Evolutionary conservation across 2,888 invertebrate genomes (phyloP).

Genomic region (Andrena hattorfiana): DNA sequence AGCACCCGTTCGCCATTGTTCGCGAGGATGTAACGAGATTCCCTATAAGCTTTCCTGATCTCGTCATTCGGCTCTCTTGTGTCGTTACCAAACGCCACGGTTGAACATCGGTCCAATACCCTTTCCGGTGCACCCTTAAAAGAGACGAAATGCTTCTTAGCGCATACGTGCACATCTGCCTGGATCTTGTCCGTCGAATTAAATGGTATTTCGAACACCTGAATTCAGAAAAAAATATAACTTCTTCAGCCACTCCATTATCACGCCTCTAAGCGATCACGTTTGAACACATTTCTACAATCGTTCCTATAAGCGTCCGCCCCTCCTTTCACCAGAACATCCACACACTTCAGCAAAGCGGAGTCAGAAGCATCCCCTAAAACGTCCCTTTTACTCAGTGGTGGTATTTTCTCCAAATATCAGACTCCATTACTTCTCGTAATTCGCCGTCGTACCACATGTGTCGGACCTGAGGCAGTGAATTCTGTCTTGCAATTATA

Average conservation of each 20-base stretch:
- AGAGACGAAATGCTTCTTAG: slow-evolving; percentile 86
- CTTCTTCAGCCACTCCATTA: too few relatives aligned
- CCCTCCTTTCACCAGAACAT: slow-evolving; percentile 86
- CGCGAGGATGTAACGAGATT: slow-evolving; percentile 84
- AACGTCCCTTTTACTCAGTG: slow-evolving; percentile 86
- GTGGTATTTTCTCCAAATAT: slow-evolving; percentile 87
- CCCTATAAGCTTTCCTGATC: slow-evolving; percentile 94
- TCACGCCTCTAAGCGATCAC: too few relatives aligned
- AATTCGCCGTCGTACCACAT: slow-evolving; percentile 87
- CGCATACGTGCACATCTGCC: slow-evolving; percentile 79
- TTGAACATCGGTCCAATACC: slow-evolving; percentile 98
- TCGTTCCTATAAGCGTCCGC: slow-evolving; percentile 86
- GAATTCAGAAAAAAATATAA: slow-evolving; percentile 59
- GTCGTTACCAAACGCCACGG: slow-evolving; percentile 96
- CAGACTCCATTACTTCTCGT: slow-evolving; percentile 87
- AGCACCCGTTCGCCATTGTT: slow-evolving; percentile 78
- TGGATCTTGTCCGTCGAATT: slow-evolving; percentile 89
- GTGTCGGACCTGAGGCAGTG: slow-evolving; percentile 86
- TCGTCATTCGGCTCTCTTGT: slow-evolving; percentile 86
- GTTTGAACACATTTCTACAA: slow-evolving; percentile 85
- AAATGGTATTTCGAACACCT: slow-evolving; percentile 87
- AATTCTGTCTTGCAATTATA: slow-evolving; percentile 86
- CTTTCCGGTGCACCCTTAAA: slow-evolving; percentile 99
- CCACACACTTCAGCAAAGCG: slow-evolving; percentile 89
- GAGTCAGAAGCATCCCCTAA: slow-evolving; percentile 90